Evolutionary conservation across 1,140 invertebrate species (phyloP), one percentile per base, ranked within the genome.

Genomic region (Leptinotarsa lineolata): DNA sequence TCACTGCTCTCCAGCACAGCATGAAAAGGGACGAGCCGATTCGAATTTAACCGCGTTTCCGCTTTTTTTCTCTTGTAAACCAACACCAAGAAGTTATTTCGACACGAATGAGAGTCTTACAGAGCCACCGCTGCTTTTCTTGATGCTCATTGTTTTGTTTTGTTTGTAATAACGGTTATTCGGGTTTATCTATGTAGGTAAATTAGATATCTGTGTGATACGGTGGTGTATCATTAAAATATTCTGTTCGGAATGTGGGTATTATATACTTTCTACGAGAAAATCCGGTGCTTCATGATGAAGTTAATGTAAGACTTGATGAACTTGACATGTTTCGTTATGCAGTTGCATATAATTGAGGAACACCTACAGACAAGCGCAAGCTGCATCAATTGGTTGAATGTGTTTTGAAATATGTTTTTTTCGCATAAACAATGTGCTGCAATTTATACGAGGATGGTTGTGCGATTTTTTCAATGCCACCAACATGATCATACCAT

Each of bases 371-470:
- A 39, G 8, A 39, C 2, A 39, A 39, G 30, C 30, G 30, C 30
- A 39, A 39, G 30, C 30, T 2, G 30, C 8, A 11, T 39, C 2
- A 39, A 39, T 6, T 11, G 30, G 30, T 39, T 39, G 30, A 2
- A 39, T 39, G 30, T 39, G 30, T 39, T 73, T 69, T 45, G 73
- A 78, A 54, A 39, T 73, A 68, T 76, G 67, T 70, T n/a, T 46
- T 44, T 39, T 20, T 64, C 15, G 66, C 59, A 24, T 24, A 24
- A 24, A 24, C 24, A 24, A 24, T 24, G 6, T 24, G 24, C 5
- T 39, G 30, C 30, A 39, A 39, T 39, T 39, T 39, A 39, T 39
- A 39, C 30, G 8, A 39, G 30, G 30, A 39, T 39, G 30, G 30
- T 39, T 39, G 8, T 39, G 30, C 0, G 30, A 11, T 3, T 39